A percentile compares a stretch with the other conserved stretches of the same genome.
Conservation (phyloP, 2,888 invertebrate species). For the Junonia oenone region DNA sequence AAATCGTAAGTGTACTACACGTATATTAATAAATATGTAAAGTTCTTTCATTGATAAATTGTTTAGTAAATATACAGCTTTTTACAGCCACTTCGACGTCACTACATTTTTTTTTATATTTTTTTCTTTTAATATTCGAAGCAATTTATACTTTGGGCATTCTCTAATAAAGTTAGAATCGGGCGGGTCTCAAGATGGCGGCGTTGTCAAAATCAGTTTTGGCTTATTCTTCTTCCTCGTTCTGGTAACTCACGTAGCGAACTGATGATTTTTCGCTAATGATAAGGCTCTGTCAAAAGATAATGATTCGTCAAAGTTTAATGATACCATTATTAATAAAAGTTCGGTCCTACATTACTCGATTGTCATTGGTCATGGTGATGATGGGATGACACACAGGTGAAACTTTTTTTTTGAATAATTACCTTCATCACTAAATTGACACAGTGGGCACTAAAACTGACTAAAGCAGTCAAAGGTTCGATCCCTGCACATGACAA, state of each 20-base stretch:
- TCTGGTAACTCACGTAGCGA: slow-evolving; percentile 96
- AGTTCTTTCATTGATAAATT: neutral
- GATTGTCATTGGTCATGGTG: no score
- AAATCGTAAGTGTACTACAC: slow-evolving; percentile 19
- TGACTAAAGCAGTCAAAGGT: no score
- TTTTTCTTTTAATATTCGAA: slow-evolving; percentile 23
- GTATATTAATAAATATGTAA: slow-evolving; percentile 5
- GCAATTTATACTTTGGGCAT: slow-evolving; percentile 26
- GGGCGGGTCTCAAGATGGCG: slow-evolving; percentile 50
- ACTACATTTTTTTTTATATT: slow-evolving; percentile 23
- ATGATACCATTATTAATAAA: neutral
- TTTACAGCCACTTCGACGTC: slow-evolving; percentile 24
- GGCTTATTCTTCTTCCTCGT: slow-evolving; percentile 89
- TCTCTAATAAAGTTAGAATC: slow-evolving; percentile 28
- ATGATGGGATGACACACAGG: no score
- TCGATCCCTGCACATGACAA: no score
- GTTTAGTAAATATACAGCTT: slow-evolving; percentile 19
- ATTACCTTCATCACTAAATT: no score
- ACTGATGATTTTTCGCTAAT: slow-evolving; percentile 95
- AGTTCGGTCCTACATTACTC: no score
- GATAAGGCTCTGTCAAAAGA: slow-evolving; percentile 86
- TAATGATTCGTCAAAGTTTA: slow-evolving; percentile 1
- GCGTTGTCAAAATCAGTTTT: slow-evolving; percentile 32
- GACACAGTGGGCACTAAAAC: no score
- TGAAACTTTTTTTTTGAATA: no score